Percentiles rank a stretch among this genome's conserved stretches.
These are phyloP conservation scores for Lerista edwardsae DNA, from an alignment of 2,797 vertebrate species.

Conservation along the genomic window DNA sequence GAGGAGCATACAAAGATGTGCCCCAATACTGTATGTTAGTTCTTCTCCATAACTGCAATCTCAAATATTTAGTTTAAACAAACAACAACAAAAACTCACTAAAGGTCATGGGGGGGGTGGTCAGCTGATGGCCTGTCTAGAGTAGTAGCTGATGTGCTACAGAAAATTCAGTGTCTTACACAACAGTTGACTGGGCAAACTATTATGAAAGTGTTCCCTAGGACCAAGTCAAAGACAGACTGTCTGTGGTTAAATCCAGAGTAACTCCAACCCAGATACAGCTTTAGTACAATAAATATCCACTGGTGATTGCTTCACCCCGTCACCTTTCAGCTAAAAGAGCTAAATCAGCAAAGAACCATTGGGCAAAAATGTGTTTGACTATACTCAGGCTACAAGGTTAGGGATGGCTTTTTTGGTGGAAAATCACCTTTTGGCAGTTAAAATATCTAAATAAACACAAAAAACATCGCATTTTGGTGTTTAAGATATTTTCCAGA, in stretches of 20 bases:
- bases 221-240: slow-evolving; percentile 53
- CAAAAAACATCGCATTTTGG: too few relatives aligned
- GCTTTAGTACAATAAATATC: slow-evolving; percentile 43
- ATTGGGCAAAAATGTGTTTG: slow-evolving; percentile 22
- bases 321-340: not conserved
- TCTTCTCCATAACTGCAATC: not conserved
- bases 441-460: too few relatives aligned
- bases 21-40: not conserved
- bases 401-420: too few relatives aligned
- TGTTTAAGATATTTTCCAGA: too few relatives aligned
- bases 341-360: slow-evolving; percentile 6
- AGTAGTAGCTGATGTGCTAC: slow-evolving; percentile 24
- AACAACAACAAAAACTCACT: not conserved
- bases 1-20: not conserved
- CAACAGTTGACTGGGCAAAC: slow-evolving; percentile 24
- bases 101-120: slow-evolving; percentile 2
- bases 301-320: not conserved
- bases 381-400: slow-evolving; percentile 8
- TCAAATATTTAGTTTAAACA: not conserved
- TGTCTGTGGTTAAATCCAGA: slow-evolving; percentile 44
- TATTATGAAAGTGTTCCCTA: slow-evolving; percentile 50
- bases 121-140: slow-evolving; percentile 39
- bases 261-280: slow-evolving; percentile 19
- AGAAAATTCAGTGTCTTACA: slow-evolving; percentile 13
- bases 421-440: too few relatives aligned